phyloP scores from a whole-genome alignment of 2,888 invertebrate species.

The Callosobruchus maculatus region DNA sequence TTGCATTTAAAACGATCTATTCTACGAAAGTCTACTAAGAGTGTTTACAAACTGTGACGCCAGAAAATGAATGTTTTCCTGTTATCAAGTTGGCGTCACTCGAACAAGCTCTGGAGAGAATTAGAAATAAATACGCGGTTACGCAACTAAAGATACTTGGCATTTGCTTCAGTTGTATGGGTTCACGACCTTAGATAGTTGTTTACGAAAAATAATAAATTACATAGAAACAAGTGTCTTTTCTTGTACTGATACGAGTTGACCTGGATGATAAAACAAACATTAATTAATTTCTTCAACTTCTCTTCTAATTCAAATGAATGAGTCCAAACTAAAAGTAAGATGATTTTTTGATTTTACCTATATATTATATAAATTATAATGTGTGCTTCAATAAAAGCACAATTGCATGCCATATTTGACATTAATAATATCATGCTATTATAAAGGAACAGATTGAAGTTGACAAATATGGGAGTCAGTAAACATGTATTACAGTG shows the following conservation, averaged over 20 bases:
- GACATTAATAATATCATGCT: no score
- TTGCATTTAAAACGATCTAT: background rate
- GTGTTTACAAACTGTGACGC: background rate
- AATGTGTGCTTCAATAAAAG: no score
- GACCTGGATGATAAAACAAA: background rate
- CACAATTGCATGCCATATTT: no score
- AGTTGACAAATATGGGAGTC: no score
- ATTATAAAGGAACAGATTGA: no score
- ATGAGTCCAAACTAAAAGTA: no score
- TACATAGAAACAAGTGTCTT: background rate
- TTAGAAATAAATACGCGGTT: background rate
- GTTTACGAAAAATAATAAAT: background rate
- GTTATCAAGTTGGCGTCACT: background rate
- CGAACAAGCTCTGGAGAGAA: background rate
- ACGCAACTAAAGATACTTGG: background rate
- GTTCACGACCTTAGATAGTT: slow-evolving; percentile 1
- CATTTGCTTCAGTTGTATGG: background rate
- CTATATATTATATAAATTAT: no score
- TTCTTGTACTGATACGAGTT: no score
- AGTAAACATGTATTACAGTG: no score
- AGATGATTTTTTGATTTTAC: no score
- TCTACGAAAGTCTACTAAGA: background rate
- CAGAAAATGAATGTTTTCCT: background rate
- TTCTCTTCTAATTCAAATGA: no score
- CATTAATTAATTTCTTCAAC: background rate